Evolutionary conservation across 2,113 vertebrate species (phyloP), one percentile per base, ranked within the genome.

Genomic region (Excalfactoria chinensis): DNA sequence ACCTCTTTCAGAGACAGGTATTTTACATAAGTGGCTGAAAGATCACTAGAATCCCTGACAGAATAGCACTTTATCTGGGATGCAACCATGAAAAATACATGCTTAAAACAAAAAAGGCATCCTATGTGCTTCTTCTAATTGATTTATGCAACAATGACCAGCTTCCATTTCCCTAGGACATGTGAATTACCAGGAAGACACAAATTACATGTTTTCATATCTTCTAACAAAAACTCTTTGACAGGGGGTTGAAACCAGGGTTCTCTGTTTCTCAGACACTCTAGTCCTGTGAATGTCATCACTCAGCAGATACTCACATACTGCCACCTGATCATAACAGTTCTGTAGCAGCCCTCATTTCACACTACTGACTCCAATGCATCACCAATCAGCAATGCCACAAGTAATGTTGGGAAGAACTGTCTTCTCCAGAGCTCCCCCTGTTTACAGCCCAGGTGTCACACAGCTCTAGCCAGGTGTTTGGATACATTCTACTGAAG

Each of bases 21-120:
- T 95, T 96, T 96, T 95, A 93, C 96, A 96, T 94, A 93, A 79
- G 73, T 87, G 86, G 67, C 84, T 95, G 93, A 95, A 85, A 95
- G 93, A 88, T 93, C 93, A 94, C 96, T 89, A 96, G 92, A 94
- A 88, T 84, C 92, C 86, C 70, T 95, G 93, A 89, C 93, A 95
- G 77, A 84, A 88, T 58, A 70, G 92, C 78, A 22, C 79, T 95
- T 96, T 94, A 94, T 92, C 86, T 84, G 86, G 28, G 89, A 95
- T 84, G 81, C 78, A 90, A 69, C 86, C 67, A 79, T 70, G 93
- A 93, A 92, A 94, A 94, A 96, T 86, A 82, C 0, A 6, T 70
- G 78, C 77, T 71, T 67, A n/a, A 90, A 94, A 28, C 80, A 93
- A 85, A 93, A 94, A 91, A 89, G 87, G 81, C 84, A 87, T 56